Evolutionary conservation across 2,797 vertebrate genomes (phyloP).

Genomic region (Mus minutoides): DNA sequence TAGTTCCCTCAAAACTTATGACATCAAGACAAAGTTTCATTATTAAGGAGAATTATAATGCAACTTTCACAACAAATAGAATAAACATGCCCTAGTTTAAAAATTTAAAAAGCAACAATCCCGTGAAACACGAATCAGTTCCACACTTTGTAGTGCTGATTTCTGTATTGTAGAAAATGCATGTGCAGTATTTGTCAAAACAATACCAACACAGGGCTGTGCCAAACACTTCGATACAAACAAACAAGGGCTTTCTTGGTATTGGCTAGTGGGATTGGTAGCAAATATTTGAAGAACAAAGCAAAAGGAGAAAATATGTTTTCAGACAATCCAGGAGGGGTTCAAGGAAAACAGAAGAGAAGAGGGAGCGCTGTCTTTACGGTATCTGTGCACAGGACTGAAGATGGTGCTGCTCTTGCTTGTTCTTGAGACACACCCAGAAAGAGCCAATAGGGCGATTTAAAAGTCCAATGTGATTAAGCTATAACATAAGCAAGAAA

Average conservation of each 20-base stretch:
- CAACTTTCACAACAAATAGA: constrained; percentile 41
- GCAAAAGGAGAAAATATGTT: constrained; percentile 58
- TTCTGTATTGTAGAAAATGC: constrained; percentile 28
- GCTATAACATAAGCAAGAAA: neutral
- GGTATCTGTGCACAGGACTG: neutral
- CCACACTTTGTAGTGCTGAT: neutral
- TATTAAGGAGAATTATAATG: constrained; percentile 8
- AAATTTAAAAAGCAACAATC: neutral
- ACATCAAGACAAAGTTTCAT: constrained; percentile 38
- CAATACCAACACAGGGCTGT: constrained; percentile 4
- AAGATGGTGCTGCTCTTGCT: neutral
- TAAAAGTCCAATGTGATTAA: neutral
- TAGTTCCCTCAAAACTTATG: neutral
- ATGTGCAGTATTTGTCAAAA: constrained; percentile 43
- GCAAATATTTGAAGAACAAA: constrained; percentile 55
- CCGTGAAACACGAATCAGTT: neutral
- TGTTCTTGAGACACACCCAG: neutral
- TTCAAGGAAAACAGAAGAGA: neutral
- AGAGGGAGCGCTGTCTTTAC: constrained; percentile 37
- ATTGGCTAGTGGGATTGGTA: constrained; percentile 33
- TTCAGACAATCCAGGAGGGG: constrained; percentile 58
- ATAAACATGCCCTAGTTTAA: neutral
- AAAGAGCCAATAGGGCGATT: accelerated
- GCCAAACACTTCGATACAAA: neutral
- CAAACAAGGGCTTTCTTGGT: constrained; percentile 52